A percentile compares a stretch with the other conserved stretches of the same genome.
phyloP scores from a whole-genome alignment of 2,797 vertebrate species.

The Argya squamiceps region DNA sequence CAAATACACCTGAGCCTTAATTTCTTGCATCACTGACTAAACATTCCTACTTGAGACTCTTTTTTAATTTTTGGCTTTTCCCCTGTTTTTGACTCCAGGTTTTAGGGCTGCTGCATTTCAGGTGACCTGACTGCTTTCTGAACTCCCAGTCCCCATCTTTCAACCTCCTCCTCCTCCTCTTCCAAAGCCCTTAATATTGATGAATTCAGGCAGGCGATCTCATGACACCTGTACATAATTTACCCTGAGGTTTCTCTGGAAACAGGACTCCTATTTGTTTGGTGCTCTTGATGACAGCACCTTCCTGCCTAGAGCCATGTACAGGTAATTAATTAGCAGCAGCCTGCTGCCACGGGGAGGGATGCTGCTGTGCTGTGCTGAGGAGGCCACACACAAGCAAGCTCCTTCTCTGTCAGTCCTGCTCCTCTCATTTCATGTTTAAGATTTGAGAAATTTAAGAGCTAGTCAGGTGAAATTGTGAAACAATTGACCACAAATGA shows the following conservation, averaged over 20 bases:
- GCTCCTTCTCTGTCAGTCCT: not conserved
- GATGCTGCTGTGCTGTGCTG: not conserved
- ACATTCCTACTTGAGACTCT: not conserved
- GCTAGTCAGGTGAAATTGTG: not conserved
- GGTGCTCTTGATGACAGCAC: not conserved
- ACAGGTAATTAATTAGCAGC: constrained; percentile 1
- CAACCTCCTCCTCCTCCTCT: not conserved
- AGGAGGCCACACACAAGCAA: not conserved
- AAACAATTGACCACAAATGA: not conserved
- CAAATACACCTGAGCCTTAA: not conserved
- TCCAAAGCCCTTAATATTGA: not conserved
- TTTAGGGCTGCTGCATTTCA: not conserved
- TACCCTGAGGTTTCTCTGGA: not conserved
- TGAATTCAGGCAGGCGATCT: not conserved
- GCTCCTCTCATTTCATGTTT: not conserved
- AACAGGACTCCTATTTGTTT: not conserved
- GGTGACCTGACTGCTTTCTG: not conserved
- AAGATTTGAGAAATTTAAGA: not conserved
- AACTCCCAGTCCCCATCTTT: not conserved
- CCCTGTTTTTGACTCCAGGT: not conserved
- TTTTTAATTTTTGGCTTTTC: not conserved
- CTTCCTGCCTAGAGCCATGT: not conserved
- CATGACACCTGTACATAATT: not conserved
- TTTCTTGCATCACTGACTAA: not conserved
- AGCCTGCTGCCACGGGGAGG: not conserved